Base-by-base conservation (phyloP, 2,888 invertebrate species). In the Epinotia nisella region DNA sequence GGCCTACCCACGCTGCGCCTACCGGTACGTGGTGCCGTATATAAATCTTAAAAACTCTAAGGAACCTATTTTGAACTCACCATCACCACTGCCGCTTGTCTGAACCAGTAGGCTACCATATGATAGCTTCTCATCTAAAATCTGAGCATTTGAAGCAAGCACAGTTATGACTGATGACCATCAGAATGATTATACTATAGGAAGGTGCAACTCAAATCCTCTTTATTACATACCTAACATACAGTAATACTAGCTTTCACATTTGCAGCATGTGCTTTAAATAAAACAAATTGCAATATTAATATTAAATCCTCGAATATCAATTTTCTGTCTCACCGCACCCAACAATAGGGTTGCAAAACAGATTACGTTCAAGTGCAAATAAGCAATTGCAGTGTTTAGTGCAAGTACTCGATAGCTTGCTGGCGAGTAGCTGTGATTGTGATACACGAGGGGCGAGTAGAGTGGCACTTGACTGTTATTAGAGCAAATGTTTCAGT, bases 381-480 rank as follows among this genome's bases (percentile, higher is more conserved):
- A 79, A 79, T 79, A 78, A 75, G 76, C 78, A 77, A 80, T 80
- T 76, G 77, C 75, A 76, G 76, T 74, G 76, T 76, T 78, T 70
- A 68, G 71, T 21, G 58, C 62, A 68, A 77, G 75, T 29, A 60
- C 72, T 75, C 72, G 67, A 74, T 74, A 35, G 49, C 19, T 73
- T 62, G 58, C 24, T 41, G 55, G 62, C 60, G 61, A 59, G 45
- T 29, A 45, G 35, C 58, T 35, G 9, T 35, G 21, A 24, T 71
- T 45, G 60, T 35, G 49, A 49, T 41, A 56, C 66, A 74, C 65
- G 60, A 21, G 71, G 74, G 73, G 64, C 49, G 69, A 71, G 58
- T 74, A 56, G 70, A 74, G 76, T 64, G 71, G 11, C 68, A 45
- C 70, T 75, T 60, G 58, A 67, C 73, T 62, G 71, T 76, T 71